Evolutionary conservation across 2,888 invertebrate genomes (phyloP).

Genomic region (Cataglyphis albicans): DNA sequence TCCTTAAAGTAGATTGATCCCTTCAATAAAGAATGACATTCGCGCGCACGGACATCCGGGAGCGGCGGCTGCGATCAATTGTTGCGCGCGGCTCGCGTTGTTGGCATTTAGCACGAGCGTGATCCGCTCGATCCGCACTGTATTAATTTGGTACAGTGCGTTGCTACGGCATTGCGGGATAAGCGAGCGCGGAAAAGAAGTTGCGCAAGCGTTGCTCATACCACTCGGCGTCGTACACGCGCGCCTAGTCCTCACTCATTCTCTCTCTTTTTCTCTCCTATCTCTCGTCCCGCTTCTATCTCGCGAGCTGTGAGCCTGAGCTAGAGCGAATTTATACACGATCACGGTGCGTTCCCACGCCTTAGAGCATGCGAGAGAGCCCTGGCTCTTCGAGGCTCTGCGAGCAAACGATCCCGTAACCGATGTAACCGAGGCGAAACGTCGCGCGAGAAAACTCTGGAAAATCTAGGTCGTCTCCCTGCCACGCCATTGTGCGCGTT

Average conservation of each 20-base stretch:
- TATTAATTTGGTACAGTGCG: slow-evolving; percentile 81
- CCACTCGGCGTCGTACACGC: slow-evolving; percentile 51
- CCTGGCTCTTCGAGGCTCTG: slow-evolving; percentile 68
- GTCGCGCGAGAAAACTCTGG: slow-evolving; percentile 69
- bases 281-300: slow-evolving; percentile 49
- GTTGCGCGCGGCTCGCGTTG: slow-evolving; percentile 64
- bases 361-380: slow-evolving; percentile 74
- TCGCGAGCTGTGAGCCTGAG: slow-evolving; percentile 54
- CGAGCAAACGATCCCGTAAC: slow-evolving; percentile 64
- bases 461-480: slow-evolving; percentile 72
- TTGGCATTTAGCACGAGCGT: slow-evolving; percentile 76
- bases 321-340: slow-evolving; percentile 83
- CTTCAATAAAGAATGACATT: slow-evolving; percentile 51
- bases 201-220: slow-evolving; percentile 77
- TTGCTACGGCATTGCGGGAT: slow-evolving; percentile 68
- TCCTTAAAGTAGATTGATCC: no score
- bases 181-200: slow-evolving; percentile 77
- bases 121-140: slow-evolving; percentile 60
- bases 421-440: slow-evolving; percentile 64
- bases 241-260: slow-evolving; percentile 22
- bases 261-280: slow-evolving; percentile 3
- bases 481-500: slow-evolving; percentile 60
- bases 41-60: slow-evolving; percentile 82
- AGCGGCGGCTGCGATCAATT: slow-evolving; percentile 75
- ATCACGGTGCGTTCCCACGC: slow-evolving; percentile 84